Base-by-base conservation (phyloP, 2,888 invertebrate genomes). In the Clostera curtula region DNA sequence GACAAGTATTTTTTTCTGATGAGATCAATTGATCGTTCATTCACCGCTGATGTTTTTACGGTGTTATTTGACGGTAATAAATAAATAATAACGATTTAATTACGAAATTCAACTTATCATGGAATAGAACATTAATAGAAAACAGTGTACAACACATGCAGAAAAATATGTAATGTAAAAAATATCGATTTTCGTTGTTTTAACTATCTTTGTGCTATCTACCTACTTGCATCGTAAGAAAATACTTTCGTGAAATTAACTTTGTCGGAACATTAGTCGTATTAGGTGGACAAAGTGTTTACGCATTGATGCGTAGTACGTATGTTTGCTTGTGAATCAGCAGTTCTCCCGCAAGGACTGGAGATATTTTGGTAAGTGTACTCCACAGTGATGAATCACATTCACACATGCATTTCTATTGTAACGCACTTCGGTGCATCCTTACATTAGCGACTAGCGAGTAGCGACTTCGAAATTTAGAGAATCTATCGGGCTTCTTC, bases 31-130 rank as follows among this genome's bases (percentile, higher is more conserved):
- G 79, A 79, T 80, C 79, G 79, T 82, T 83, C 82, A 82, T 79
- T 80, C 82, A 83, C 82, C 80, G 79, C 80, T 73, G 77, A 74
- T 79, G 76, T 80, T 80, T 80, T 80, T 74, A 77, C 68, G 75
- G 80, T 80, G 79, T 73, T 73, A 66, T 74, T 75, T 69, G 69
- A 73, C 67, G 69, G 67, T 70, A 73, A 74, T 72, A 77, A 74
- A 74, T 75, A 76, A 79, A 73, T 71, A 70, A 61, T 68, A 57
- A 69, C 56, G 60, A 66, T 64, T 64, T n/a, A n/a, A 73, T 60
- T 70, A 63, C 69, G 68, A 70, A 66, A 56, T 64, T 56, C 55
- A 61, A 56, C 59, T 48, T 55, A 65, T 59, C 59, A 59, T 60
- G 58, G 62, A 60, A 63, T 58, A 63, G 53, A 61, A 49, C 61